These are phyloP conservation scores for Poicephalus meyeri DNA, from an alignment of 2,113 vertebrate genomes.

Conservation along the genomic window DNA sequence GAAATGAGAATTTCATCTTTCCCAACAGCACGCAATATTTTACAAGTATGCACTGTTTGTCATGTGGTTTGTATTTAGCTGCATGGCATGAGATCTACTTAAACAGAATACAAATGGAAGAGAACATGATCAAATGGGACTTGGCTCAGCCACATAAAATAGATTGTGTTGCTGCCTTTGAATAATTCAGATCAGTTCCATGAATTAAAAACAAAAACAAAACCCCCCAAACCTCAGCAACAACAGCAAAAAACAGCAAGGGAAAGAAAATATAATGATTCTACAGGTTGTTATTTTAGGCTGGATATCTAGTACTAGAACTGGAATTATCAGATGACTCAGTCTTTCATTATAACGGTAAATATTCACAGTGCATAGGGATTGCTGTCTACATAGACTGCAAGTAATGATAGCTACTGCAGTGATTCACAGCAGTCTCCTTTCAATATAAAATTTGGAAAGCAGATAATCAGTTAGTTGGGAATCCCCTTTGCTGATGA, in stretches of 20 bases:
- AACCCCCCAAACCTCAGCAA: neutral
- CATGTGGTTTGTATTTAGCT: neutral
- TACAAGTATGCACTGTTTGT: neutral
- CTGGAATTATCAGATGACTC: neutral
- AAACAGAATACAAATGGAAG: neutral
- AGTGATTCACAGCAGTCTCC: slow-evolving; percentile 7
- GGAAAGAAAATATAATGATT: neutral
- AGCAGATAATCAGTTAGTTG: slow-evolving; percentile 29
- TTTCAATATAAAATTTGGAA: slow-evolving; percentile 39
- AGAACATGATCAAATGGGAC: neutral
- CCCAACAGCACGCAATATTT: neutral
- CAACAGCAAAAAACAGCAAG: neutral
- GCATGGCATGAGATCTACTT: neutral
- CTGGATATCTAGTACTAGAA: neutral
- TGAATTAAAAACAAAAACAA: neutral
- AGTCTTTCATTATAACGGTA: neutral
- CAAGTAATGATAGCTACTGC: neutral
- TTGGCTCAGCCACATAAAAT: neutral
- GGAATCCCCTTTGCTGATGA: slow-evolving; percentile 46
- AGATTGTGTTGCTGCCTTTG: neutral
- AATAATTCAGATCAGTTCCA: slow-evolving; percentile 15
- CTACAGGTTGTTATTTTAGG: slow-evolving; percentile 1
- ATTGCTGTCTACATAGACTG: neutral
- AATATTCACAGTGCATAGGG: slow-evolving; percentile 17
- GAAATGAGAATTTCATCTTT: neutral